Conservation (phyloP, 2,113 vertebrate genomes). For the Myanophis thanlyinensis region DNA sequence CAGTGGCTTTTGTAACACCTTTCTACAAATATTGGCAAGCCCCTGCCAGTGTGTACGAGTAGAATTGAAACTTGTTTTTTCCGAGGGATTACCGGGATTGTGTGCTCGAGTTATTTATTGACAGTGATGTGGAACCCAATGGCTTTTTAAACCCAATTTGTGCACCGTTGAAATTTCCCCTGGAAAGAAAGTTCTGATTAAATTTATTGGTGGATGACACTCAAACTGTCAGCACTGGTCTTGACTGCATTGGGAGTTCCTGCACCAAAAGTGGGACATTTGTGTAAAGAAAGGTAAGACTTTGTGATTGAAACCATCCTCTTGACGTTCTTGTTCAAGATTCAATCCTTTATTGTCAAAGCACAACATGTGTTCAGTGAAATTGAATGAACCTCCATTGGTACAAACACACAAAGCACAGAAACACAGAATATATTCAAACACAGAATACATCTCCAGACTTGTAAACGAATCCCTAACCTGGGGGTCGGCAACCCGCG, state of each 20-base stretch:
- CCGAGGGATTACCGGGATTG: slow-evolving; percentile 61
- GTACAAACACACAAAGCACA: too few relatives aligned
- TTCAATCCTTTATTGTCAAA: too few relatives aligned
- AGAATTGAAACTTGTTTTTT: slow-evolving; percentile 70
- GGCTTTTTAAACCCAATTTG: slow-evolving; percentile 69
- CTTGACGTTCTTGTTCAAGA: background rate
- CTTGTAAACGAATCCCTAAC: too few relatives aligned
- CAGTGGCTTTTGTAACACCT: slow-evolving; percentile 56
- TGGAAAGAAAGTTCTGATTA: slow-evolving; percentile 64
- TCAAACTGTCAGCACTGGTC: slow-evolving; percentile 29
- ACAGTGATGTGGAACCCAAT: slow-evolving; percentile 70
- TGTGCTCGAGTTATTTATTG: slow-evolving; percentile 71
- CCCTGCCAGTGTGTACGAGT: slow-evolving; percentile 60
- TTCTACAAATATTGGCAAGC: slow-evolving; percentile 66
- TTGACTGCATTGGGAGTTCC: slow-evolving; percentile 29
- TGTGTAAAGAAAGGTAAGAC: background rate
- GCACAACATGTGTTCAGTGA: too few relatives aligned
- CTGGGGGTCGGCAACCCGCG: too few relatives aligned
- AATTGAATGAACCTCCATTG: too few relatives aligned
- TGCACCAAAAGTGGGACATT: slow-evolving; percentile 19
- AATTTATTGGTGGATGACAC: slow-evolving; percentile 56
- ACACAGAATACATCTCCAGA: too few relatives aligned
- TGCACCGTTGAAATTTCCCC: slow-evolving; percentile 64
- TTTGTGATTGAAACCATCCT: background rate
- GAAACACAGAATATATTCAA: too few relatives aligned